Conservation (phyloP, 2,113 vertebrate genomes). For the Pelmatolapia mariae region DNA sequence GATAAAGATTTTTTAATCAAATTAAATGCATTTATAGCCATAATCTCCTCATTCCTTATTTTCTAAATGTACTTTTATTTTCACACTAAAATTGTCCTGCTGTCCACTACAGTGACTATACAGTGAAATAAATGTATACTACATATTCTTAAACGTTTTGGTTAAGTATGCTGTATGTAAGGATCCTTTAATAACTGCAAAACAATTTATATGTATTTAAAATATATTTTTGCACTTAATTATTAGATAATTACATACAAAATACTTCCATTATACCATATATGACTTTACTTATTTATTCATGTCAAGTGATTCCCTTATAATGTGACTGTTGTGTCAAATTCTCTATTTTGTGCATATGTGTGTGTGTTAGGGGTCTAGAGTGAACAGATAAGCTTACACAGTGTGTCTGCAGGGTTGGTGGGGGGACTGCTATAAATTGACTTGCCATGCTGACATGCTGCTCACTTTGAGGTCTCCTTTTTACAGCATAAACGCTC, state of each 20-base stretch:
- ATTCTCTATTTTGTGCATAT: background rate
- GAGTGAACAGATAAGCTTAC: slow-evolving; percentile 46
- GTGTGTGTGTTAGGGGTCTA: background rate
- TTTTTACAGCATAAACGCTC: slow-evolving; percentile 48
- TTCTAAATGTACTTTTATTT: background rate
- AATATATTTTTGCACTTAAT: background rate
- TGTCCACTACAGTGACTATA: background rate
- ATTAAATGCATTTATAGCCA: background rate
- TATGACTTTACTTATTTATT: background rate
- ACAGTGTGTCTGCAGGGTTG: slow-evolving; percentile 24
- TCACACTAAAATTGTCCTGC: background rate
- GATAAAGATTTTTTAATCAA: background rate
- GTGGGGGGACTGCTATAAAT: slow-evolving; percentile 51
- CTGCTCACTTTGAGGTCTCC: slow-evolving; percentile 42
- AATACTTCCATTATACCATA: background rate
- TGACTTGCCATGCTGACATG: slow-evolving; percentile 47
- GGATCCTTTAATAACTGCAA: background rate
- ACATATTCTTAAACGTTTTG: background rate
- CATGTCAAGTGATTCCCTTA: background rate
- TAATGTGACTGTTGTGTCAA: background rate
- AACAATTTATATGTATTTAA: background rate
- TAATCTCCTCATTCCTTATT: background rate
- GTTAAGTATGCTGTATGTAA: background rate
- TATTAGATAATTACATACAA: background rate
- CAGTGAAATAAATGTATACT: background rate